Evolutionary conservation across 2,888 invertebrate species (phyloP).

Genomic region (Synergus japonicus): DNA sequence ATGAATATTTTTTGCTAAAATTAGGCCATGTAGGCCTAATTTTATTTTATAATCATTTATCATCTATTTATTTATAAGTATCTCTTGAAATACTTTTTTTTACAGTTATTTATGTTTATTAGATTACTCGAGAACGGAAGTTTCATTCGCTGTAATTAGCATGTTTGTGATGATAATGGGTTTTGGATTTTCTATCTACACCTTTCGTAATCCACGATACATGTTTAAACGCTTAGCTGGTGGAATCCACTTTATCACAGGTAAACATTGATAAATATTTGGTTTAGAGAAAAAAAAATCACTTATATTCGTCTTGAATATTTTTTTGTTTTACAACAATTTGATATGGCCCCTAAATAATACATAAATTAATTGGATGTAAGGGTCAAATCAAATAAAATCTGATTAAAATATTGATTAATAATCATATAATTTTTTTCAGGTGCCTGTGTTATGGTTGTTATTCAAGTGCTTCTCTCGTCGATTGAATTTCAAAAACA

Average conservation of each 20-base stretch:
- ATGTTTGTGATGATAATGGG: conserved; percentile 90
- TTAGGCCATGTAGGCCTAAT: no score
- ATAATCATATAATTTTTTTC: conserved; percentile 63
- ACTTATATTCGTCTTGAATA: neutral
- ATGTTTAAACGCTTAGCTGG: conserved; percentile 93
- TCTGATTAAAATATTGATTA: no score
- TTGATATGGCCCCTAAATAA: no score
- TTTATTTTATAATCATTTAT: no score
- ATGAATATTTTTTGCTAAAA: no score
- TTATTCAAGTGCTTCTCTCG: conserved; percentile 88
- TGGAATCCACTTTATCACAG: conserved; percentile 89
- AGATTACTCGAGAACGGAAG: conserved; percentile 92
- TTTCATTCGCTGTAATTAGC: conserved; percentile 90
- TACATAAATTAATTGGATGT: no score
- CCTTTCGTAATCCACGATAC: conserved; percentile 90
- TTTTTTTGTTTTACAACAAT: neutral
- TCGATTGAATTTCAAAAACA: conserved; percentile 85
- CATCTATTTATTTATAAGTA: neutral
- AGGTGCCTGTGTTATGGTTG: conserved; percentile 89
- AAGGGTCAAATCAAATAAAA: no score
- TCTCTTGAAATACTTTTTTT: neutral
- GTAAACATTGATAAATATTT: conserved; percentile 78
- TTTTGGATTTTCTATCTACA: conserved; percentile 89
- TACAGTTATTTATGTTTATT: conserved; percentile 41
- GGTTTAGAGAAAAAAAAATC: neutral